Percentiles rank a stretch among this genome's conserved stretches.
Conservation (phyloP, 2,113 vertebrate genomes). For the Ictalurus furcatus region DNA sequence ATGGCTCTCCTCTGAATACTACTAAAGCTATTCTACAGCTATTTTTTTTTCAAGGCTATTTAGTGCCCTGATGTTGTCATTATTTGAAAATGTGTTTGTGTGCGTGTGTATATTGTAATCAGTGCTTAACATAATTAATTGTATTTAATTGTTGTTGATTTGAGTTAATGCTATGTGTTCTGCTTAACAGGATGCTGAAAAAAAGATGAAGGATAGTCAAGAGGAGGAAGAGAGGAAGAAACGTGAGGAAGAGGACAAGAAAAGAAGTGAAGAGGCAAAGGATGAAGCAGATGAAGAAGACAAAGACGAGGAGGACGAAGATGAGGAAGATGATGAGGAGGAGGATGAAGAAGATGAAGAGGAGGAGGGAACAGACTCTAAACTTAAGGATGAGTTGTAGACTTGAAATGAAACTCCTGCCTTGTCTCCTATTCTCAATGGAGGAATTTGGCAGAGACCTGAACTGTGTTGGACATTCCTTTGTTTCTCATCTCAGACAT, state of each 20-base stretch:
- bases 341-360: slow-evolving; percentile 61
- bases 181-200: slow-evolving; percentile 76
- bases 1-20: background rate
- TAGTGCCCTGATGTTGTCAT: background rate
- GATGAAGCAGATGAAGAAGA: slow-evolving; percentile 61
- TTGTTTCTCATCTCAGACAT: slow-evolving; percentile 46
- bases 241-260: slow-evolving; percentile 60
- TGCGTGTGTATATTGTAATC: background rate
- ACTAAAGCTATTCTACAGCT: background rate
- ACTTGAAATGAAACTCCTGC: slow-evolving; percentile 55
- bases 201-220: slow-evolving; percentile 77
- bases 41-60: background rate
- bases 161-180: background rate
- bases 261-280: slow-evolving; percentile 63
- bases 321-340: slow-evolving; percentile 59
- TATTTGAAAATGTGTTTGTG: background rate
- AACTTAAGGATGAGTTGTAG: slow-evolving; percentile 80
- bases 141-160: background rate
- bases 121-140: background rate
- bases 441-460: slow-evolving; percentile 47
- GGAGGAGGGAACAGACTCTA: slow-evolving; percentile 70
- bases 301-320: slow-evolving; percentile 45
- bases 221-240: slow-evolving; percentile 77
- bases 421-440: slow-evolving; percentile 46
- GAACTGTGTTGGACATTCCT: slow-evolving; percentile 57